phyloP scores from a whole-genome alignment of 2,888 invertebrate genomes.

The Isotomurus palustris region DNA sequence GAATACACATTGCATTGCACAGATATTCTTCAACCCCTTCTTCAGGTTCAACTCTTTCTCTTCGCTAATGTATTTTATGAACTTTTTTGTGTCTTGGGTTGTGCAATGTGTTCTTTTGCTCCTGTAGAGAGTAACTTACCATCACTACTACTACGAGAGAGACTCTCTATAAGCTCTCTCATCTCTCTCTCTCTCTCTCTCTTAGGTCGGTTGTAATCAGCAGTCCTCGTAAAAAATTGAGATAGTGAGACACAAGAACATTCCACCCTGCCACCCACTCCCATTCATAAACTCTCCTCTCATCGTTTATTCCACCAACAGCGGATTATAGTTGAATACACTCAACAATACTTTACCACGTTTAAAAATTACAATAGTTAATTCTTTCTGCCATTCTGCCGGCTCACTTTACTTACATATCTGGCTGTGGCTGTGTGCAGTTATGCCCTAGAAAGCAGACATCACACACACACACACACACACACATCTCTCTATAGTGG shows the following conservation, averaged over 20 bases:
- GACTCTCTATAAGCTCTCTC: neutral
- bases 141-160: neutral
- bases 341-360: conserved; percentile 1
- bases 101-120: conserved; percentile 2
- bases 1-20: neutral
- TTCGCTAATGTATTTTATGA: conserved; percentile 14
- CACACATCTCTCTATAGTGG: no score
- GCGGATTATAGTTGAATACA: neutral
- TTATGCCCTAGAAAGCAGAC: conserved; percentile 3
- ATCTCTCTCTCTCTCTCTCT: neutral
- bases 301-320: conserved; percentile 5
- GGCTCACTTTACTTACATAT: conserved; percentile 4
- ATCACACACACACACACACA: no score
- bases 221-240: conserved; percentile 12
- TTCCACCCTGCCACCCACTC: conserved; percentile 43
- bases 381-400: neutral
- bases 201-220: conserved; percentile 14
- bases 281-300: conserved; percentile 42
- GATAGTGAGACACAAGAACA: conserved; percentile 20
- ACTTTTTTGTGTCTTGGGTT: conserved; percentile 15
- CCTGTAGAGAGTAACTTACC: neutral
- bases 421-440: neutral
- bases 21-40: conserved; percentile 5
- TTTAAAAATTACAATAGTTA: neutral
- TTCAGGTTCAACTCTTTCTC: conserved; percentile 15